Evolutionary conservation across 2,797 vertebrate genomes (phyloP).

Genomic region (Arctocebus calabarensis): DNA sequence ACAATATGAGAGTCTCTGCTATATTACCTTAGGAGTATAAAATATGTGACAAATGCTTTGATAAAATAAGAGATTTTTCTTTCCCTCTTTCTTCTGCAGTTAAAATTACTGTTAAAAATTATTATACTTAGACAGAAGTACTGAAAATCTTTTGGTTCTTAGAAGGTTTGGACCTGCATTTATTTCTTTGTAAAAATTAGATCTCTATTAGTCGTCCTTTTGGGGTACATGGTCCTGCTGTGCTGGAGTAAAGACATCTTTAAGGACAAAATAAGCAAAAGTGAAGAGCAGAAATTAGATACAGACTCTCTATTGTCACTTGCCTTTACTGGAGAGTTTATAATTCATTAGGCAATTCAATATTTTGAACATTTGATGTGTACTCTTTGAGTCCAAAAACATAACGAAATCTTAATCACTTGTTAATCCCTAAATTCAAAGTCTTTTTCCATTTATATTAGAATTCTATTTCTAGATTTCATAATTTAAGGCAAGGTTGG

Average conservation of each 20-base stretch:
- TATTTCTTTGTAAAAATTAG: neutral
- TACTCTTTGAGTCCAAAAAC: slow-evolving; percentile 4
- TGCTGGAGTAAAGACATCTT: neutral
- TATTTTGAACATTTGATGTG: slow-evolving; percentile 29
- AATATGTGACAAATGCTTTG: neutral
- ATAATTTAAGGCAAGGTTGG: neutral
- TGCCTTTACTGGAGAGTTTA: slow-evolving; percentile 33
- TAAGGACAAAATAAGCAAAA: slow-evolving; percentile 51
- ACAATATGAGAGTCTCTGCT: neutral
- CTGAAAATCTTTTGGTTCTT: neutral
- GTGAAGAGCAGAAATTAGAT: slow-evolving; percentile 1
- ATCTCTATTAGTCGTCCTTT: neutral
- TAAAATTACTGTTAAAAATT: slow-evolving; percentile 44
- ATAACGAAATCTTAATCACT: slow-evolving; percentile 29
- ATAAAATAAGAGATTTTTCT: neutral
- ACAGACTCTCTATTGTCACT: neutral
- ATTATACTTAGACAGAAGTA: neutral
- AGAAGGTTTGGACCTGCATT: neutral
- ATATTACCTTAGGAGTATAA: neutral
- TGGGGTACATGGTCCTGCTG: neutral
- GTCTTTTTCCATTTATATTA: neutral
- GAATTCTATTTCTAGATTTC: slow-evolving; percentile 36
- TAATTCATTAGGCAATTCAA: slow-evolving; percentile 25
- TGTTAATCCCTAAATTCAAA: slow-evolving; percentile 39
- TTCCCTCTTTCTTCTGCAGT: slow-evolving; percentile 1